Conservation (phyloP, 2,888 invertebrate species). For the Lycia hirtaria region DNA sequence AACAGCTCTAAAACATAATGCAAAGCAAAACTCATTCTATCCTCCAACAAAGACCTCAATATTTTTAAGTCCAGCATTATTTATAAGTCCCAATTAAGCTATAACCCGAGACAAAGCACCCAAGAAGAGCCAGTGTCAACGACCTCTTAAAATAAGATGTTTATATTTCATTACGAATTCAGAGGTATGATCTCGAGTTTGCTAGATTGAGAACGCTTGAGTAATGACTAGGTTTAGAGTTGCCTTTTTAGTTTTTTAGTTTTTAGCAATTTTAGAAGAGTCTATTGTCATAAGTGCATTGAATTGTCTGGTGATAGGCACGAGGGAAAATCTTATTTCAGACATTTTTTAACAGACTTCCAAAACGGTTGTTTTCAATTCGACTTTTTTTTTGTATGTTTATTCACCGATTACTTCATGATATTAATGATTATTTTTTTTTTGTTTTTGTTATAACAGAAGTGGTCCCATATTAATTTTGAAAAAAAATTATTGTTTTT, state of each 20-base stretch:
- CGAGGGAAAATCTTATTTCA: no score
- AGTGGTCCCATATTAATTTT: no score
- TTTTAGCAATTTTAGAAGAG: background rate
- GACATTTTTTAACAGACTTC: no score
- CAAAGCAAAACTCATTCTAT: no score
- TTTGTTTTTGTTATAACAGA: no score
- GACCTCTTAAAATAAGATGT: conserved; percentile 20
- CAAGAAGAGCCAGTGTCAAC: conserved; percentile 10
- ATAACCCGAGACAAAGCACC: conserved; percentile 5
- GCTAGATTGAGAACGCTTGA: conserved; percentile 15
- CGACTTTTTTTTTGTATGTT: no score
- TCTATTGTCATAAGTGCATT: background rate
- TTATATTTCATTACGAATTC: conserved; percentile 21
- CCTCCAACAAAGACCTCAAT: background rate
- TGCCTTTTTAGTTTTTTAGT: background rate
- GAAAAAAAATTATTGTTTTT: no score
- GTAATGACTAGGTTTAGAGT: background rate
- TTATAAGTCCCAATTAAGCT: conserved; percentile 10
- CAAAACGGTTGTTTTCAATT: no score
- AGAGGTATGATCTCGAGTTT: conserved; percentile 15
- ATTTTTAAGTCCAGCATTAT: background rate
- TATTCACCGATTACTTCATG: no score
- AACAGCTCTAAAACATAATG: no score
- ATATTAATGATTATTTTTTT: no score
- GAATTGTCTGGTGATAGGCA: background rate